Conservation (phyloP, 2,113 vertebrate species). For the Salvator merianae region DNA sequence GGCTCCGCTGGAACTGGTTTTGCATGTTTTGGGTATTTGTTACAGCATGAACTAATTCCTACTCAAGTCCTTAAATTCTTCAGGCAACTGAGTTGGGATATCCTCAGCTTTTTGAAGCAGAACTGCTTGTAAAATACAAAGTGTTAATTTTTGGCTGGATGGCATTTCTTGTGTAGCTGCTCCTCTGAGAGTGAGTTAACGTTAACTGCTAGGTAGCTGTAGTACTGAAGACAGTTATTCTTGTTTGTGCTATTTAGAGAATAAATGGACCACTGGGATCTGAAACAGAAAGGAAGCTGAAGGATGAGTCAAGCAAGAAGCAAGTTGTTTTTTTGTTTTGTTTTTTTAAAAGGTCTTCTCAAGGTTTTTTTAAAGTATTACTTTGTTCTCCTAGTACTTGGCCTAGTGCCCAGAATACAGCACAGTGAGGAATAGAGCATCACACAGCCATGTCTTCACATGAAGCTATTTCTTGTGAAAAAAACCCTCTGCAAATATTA, state of each 20-base stretch:
- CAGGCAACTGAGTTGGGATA: background rate
- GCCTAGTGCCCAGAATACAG: background rate
- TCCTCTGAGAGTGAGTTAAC: background rate
- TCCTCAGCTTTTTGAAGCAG: background rate
- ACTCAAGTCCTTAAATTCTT: background rate
- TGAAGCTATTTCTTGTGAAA: background rate
- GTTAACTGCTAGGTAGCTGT: background rate
- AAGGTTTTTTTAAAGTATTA: background rate
- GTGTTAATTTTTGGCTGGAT: background rate
- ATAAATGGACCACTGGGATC: background rate
- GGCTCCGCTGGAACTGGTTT: background rate
- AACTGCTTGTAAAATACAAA: background rate
- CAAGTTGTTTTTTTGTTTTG: too few species aligned
- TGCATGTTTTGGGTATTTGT: background rate
- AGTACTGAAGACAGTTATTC: background rate
- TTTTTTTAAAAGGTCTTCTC: background rate
- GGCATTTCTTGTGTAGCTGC: background rate
- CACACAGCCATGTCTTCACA: background rate
- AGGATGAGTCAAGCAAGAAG: too few species aligned
- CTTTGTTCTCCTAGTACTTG: background rate
- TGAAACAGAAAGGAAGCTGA: too few species aligned
- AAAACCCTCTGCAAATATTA: background rate
- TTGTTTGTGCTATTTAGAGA: background rate
- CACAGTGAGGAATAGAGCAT: background rate
- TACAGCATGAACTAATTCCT: background rate